A percentile compares a stretch with the other conserved stretches of the same genome.
phyloP scores from a whole-genome alignment of 2,888 invertebrate species.

The Cantharis rustica region DNA sequence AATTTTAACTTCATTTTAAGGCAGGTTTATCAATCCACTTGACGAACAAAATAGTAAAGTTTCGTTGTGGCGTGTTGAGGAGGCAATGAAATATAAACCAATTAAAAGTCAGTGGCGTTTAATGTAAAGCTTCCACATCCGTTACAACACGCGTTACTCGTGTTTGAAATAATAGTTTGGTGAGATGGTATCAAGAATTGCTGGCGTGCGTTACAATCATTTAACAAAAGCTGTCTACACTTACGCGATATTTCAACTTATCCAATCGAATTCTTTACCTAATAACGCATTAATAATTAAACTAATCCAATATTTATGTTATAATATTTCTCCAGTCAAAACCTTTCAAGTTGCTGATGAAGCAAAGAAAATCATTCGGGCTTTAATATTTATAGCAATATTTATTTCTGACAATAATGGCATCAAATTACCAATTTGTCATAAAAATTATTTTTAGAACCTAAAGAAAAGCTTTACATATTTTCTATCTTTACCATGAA shows the following conservation, averaged over 20 bases:
- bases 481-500: too few species aligned
- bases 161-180: slow-evolving; percentile 51
- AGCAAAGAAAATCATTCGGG: background rate
- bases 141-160: slow-evolving; percentile 50
- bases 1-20: background rate
- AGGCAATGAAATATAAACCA: slow-evolving; percentile 53
- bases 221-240: slow-evolving; percentile 42
- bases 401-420: too few species aligned
- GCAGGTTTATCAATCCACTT: background rate
- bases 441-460: too few species aligned
- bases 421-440: too few species aligned
- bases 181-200: slow-evolving; percentile 44
- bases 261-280: background rate
- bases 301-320: background rate
- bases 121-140: slow-evolving; percentile 53
- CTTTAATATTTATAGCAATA: background rate
- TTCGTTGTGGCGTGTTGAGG: slow-evolving; percentile 38
- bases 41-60: slow-evolving; percentile 30
- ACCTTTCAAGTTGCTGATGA: background rate
- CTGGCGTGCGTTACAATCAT: slow-evolving; percentile 49
- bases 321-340: background rate
- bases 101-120: slow-evolving; percentile 54
- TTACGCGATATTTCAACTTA: slow-evolving; percentile 1
- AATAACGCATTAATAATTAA: background rate
- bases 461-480: too few species aligned